Conservation (phyloP, 2,797 vertebrate genomes). For the Gymnopithys bicolor region DNA sequence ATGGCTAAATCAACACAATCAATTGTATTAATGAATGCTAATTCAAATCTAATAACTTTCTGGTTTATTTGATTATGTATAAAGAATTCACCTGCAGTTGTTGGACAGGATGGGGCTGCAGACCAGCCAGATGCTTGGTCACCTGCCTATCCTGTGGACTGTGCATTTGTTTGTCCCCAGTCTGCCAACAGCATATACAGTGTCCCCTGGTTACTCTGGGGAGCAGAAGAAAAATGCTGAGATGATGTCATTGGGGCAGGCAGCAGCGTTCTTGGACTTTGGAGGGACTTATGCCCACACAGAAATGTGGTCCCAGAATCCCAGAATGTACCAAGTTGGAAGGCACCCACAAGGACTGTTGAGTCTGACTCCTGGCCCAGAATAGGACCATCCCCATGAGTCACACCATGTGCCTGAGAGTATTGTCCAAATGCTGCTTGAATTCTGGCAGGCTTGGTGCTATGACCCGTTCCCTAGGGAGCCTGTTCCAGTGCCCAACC, state of each 20-base stretch:
- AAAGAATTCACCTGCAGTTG: constrained; percentile 41
- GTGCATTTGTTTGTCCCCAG: not conserved
- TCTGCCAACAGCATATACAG: not conserved
- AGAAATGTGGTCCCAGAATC: not conserved
- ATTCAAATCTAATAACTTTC: constrained; percentile 75
- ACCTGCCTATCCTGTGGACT: not conserved
- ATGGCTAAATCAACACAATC: constrained; percentile 71
- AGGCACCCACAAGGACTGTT: too few relatives aligned
- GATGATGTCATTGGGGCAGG: not conserved
- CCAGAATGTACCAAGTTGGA: not conserved
- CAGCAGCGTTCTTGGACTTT: not conserved
- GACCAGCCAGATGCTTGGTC: not conserved
- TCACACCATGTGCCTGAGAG: too few relatives aligned
- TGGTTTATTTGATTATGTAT: constrained; percentile 55
- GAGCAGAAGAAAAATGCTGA: not conserved
- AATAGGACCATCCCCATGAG: too few relatives aligned
- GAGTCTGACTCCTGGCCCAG: too few relatives aligned
- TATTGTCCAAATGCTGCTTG: too few relatives aligned
- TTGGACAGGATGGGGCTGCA: not conserved
- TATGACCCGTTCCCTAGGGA: too few relatives aligned
- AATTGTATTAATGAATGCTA: constrained; percentile 70
- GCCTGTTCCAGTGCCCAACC: too few relatives aligned
- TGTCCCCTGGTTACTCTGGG: not conserved
- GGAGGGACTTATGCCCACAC: not conserved
- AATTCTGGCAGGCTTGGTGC: too few relatives aligned